Percentiles rank a stretch among this genome's conserved stretches.
Evolutionary conservation across 92 coral and sea anemone species (phyloP).

Genomic region (Epizoanthus scotinus): DNA sequence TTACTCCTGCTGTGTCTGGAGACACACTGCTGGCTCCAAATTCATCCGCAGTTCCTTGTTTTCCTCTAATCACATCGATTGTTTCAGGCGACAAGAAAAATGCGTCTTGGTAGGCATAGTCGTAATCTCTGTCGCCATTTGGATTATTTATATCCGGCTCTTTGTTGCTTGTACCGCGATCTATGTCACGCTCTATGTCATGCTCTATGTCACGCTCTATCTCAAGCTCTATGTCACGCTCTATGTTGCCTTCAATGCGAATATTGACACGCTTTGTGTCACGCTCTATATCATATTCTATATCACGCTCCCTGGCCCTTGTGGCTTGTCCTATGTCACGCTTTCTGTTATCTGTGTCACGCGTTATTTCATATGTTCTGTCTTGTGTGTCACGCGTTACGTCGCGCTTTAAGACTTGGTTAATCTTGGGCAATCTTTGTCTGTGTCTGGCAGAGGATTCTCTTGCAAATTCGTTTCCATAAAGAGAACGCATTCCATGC

Average conservation of each 20-base stretch:
- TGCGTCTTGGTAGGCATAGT: conserved; percentile 16
- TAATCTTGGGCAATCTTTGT: too few species aligned
- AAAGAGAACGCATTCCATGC: too few species aligned
- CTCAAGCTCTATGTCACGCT: neutral
- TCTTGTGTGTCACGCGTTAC: too few species aligned
- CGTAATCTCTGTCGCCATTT: neutral
- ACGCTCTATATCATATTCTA: neutral
- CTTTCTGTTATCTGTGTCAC: too few species aligned
- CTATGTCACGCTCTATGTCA: neutral
- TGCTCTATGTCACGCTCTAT: neutral
- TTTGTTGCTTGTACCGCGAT: neutral
- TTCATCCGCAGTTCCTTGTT: neutral
- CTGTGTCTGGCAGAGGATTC: too few species aligned
- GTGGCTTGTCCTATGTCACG: too few species aligned
- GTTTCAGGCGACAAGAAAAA: conserved; percentile 20
- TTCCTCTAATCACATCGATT: neutral
- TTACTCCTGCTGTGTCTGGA: neutral
- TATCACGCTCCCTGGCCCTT: neutral
- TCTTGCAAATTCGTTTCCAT: neutral
- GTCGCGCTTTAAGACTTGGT: too few species aligned
- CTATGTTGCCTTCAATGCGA: too few species aligned
- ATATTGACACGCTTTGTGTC: neutral
- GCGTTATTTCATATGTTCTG: too few species aligned
- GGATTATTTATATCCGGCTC: neutral
- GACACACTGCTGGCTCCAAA: neutral